Conservation (phyloP, 2,888 invertebrate genomes). For the Cephus runcator region DNA sequence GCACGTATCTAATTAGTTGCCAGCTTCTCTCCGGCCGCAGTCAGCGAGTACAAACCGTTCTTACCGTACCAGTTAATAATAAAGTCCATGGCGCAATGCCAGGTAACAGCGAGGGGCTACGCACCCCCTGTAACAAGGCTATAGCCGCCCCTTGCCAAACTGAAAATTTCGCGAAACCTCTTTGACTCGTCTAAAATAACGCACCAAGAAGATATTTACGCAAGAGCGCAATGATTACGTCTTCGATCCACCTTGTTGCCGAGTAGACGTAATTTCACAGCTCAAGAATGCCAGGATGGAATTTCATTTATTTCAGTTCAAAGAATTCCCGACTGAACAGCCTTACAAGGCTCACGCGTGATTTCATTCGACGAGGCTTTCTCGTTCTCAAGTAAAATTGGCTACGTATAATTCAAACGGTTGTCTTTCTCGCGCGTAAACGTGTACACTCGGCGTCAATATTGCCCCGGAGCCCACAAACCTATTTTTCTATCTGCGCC, state of each 20-base stretch:
- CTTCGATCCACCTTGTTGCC: background rate
- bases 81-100: slow-evolving; percentile 33
- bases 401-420: background rate
- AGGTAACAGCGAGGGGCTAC: slow-evolving; percentile 1
- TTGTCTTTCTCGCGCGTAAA: background rate
- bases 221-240: background rate
- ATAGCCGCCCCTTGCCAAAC: background rate
- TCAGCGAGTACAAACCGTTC: background rate
- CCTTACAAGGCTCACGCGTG: background rate
- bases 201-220: background rate
- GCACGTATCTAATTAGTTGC: background rate
- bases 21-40: background rate
- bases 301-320: background rate
- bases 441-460: background rate
- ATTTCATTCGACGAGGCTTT: background rate
- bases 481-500: no score
- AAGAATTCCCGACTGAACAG: background rate
- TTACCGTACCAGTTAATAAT: slow-evolving; percentile 37
- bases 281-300: background rate
- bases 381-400: background rate
- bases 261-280: background rate
- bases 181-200: background rate
- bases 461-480: no score
- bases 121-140: background rate
- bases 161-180: background rate